phyloP scores from a whole-genome alignment of 2,797 vertebrate species.

The Manis pentadactyla region DNA sequence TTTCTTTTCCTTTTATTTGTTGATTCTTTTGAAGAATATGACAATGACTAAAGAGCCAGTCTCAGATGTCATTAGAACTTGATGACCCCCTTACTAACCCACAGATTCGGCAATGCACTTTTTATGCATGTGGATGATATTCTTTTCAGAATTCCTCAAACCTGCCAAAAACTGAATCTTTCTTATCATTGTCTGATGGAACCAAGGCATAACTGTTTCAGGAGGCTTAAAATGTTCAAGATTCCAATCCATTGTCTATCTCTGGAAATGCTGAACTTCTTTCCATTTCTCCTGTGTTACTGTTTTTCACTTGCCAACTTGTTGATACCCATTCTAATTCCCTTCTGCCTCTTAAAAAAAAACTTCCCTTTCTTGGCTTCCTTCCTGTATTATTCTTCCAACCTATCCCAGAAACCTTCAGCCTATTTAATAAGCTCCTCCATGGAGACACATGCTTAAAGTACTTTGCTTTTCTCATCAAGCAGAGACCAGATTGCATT shows the following conservation, averaged over 20 bases:
- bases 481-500: conserved; percentile 60
- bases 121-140: neutral
- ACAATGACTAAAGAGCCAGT: neutral
- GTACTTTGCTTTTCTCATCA: conserved; percentile 61
- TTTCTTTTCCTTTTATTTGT: neutral
- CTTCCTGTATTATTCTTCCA: conserved; percentile 50
- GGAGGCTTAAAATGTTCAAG: neutral
- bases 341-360: conserved; percentile 54
- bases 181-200: neutral
- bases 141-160: neutral
- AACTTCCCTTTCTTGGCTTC: conserved; percentile 28
- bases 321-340: conserved; percentile 58
- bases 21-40: neutral
- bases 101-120: neutral
- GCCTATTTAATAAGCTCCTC: conserved; percentile 63
- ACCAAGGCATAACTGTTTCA: neutral
- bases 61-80: neutral
- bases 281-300: neutral
- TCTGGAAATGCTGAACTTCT: neutral
- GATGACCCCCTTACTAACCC: neutral
- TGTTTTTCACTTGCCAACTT: conserved; percentile 44
- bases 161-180: neutral
- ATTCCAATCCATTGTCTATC: neutral
- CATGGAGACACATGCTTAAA: conserved; percentile 29
- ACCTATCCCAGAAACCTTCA: conserved; percentile 44